phyloP scores from a whole-genome alignment of 2,113 vertebrate species.

The Andinoacara biseriatus region DNA sequence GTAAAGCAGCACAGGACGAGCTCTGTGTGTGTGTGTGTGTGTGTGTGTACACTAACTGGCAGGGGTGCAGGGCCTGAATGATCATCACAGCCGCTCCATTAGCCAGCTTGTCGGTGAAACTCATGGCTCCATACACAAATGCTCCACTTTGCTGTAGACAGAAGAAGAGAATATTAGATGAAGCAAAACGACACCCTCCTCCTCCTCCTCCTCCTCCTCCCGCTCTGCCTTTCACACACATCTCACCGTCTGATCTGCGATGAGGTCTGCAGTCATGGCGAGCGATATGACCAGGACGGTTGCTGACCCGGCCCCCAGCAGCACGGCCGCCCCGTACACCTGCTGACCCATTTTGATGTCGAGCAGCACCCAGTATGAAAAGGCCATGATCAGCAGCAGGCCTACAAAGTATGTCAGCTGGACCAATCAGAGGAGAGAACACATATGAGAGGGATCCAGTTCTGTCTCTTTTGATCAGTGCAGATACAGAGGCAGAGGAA shows the following conservation, averaged over 20 bases:
- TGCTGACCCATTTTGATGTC: conserved; percentile 70
- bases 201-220: background rate
- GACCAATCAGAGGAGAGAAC: background rate
- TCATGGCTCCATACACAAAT: conserved; percentile 96
- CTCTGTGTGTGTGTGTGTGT: too few species aligned
- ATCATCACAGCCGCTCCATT: conserved; percentile 90
- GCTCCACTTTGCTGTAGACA: conserved; percentile 88
- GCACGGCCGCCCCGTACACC: conserved; percentile 83
- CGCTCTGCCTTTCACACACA: background rate
- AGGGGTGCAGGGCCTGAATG: conserved; percentile 90
- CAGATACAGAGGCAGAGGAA: background rate
- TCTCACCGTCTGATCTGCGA: conserved; percentile 88
- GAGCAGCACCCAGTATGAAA: conserved; percentile 90
- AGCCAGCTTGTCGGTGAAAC: conserved; percentile 93
- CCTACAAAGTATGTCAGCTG: conserved; percentile 92
- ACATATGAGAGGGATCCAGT: background rate
- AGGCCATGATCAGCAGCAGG: conserved; percentile 86
- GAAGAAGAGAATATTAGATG: background rate
- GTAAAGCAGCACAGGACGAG: too few species aligned
- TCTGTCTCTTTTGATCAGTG: background rate
- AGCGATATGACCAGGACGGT: conserved; percentile 94
- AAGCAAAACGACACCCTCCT: background rate
- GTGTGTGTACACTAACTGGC: conserved; percentile 83
- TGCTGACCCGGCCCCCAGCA: conserved; percentile 88
- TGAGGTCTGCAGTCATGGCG: conserved; percentile 95